phyloP scores from a whole-genome alignment of 2,797 vertebrate genomes.

The Leptatherina wallacei region DNA sequence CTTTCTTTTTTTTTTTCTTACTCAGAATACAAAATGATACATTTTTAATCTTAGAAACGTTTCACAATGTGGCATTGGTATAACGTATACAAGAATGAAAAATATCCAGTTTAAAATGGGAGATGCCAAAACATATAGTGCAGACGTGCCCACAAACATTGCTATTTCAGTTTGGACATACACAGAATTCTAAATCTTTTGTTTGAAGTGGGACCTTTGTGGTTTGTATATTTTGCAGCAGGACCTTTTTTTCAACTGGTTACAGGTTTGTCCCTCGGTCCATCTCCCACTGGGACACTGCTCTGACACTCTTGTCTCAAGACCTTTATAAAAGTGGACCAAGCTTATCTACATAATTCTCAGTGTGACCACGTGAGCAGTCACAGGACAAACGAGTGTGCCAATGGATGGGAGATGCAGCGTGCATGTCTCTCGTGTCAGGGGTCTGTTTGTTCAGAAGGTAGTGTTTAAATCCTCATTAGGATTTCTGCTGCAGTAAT shows the following conservation, averaged over 20 bases:
- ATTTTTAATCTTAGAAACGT: conserved; percentile 39
- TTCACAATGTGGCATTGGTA: conserved; percentile 60
- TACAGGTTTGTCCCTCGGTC: conserved; percentile 27
- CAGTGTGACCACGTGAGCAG: conserved; percentile 13
- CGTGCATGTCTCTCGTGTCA: conserved; percentile 39
- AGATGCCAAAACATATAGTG: conserved; percentile 43
- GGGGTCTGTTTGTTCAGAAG: conserved; percentile 79
- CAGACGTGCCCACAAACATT: conserved; percentile 55
- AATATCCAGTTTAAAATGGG: conserved; percentile 36
- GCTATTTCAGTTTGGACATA: conserved; percentile 48
- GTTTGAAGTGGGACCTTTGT: conserved; percentile 40
- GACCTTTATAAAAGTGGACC: conserved; percentile 17
- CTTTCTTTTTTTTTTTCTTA: conserved; percentile 54
- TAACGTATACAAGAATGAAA: conserved; percentile 42
- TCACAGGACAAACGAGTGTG: conserved; percentile 7
- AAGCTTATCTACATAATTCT: conserved; percentile 11
- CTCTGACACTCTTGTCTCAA: conserved; percentile 12
- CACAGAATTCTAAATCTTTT: conserved; percentile 45
- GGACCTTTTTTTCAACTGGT: conserved; percentile 34
- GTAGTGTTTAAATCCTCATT: conserved; percentile 83
- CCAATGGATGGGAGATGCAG: conserved; percentile 35
- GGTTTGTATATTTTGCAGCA: conserved; percentile 42
- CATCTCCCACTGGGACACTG: conserved; percentile 18
- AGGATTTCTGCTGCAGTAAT: conserved; percentile 71
- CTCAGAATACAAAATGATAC: conserved; percentile 48